These are phyloP conservation scores for Scaptomyza polygonia DNA, from an alignment of 2,888 invertebrate genomes.

Conservation along the genomic window DNA sequence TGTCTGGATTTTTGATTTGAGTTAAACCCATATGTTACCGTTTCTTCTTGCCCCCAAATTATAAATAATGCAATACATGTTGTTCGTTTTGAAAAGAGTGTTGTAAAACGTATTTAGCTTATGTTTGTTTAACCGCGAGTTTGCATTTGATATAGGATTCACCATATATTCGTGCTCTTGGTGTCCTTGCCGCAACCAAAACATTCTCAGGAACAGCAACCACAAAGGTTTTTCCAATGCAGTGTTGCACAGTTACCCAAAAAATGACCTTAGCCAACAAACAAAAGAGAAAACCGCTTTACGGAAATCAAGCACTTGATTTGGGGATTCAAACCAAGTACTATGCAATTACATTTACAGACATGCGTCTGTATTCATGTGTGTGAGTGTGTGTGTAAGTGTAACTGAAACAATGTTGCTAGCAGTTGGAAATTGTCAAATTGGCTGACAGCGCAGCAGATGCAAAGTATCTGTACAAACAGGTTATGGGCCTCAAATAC, in stretches of 20 bases:
- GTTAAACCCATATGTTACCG: background rate
- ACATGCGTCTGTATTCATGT: constrained; percentile 1
- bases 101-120: background rate
- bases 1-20: constrained; percentile 16
- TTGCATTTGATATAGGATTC: too few species aligned
- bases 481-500: constrained; percentile 31
- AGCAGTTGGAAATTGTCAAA: constrained; percentile 65
- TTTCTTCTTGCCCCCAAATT: background rate
- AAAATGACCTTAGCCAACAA: constrained; percentile 20
- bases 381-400: constrained; percentile 8
- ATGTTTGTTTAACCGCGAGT: too few species aligned
- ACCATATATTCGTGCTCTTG: too few species aligned
- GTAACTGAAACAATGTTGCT: constrained; percentile 65
- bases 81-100: too few species aligned
- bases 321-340: constrained; percentile 39
- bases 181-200: background rate
- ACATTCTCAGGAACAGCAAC: background rate
- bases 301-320: constrained; percentile 22
- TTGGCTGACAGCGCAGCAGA: constrained; percentile 62
- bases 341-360: constrained; percentile 24
- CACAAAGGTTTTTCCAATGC: background rate
- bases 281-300: constrained; percentile 3
- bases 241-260: background rate
- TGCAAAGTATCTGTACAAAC: constrained; percentile 17
- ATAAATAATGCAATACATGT: too few species aligned